Evolutionary conservation across 2,888 invertebrate species (phyloP).

Genomic region (Macaria liturata): DNA sequence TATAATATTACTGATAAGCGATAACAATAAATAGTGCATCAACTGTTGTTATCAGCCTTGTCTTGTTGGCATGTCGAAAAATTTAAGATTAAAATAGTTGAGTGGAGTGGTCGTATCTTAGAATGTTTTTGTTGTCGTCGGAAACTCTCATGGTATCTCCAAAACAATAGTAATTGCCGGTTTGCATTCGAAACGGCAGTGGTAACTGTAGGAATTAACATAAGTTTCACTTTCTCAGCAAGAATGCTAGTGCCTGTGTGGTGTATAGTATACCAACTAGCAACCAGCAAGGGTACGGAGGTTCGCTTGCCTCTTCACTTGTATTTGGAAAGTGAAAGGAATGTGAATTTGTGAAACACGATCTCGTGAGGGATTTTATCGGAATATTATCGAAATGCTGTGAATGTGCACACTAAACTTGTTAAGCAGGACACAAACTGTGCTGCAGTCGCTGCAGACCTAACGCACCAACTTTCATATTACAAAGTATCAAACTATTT

Average conservation of each 20-base stretch:
- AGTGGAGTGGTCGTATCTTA: background rate
- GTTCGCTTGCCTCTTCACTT: slow-evolving; percentile 11
- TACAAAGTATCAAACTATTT: no score
- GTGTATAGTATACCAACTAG: background rate
- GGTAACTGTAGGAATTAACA: slow-evolving; percentile 26
- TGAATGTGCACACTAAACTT: no score
- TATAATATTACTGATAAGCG: no score
- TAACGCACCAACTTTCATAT: no score
- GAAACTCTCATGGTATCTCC: slow-evolving; percentile 9
- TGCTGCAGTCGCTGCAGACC: no score
- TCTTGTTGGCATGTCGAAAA: no score
- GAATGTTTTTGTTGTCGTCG: background rate
- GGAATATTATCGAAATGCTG: background rate
- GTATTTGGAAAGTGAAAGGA: slow-evolving; percentile 29
- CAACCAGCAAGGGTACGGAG: slow-evolving; percentile 3
- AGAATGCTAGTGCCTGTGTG: slow-evolving; percentile 5
- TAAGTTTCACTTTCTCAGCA: slow-evolving; percentile 28
- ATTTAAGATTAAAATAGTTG: no score
- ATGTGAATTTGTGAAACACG: slow-evolving; percentile 14
- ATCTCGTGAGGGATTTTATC: slow-evolving; percentile 5
- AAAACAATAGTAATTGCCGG: slow-evolving; percentile 16
- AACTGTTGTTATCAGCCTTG: no score
- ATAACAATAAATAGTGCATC: no score
- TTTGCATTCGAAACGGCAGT: slow-evolving; percentile 19
- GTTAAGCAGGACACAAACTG: no score